phyloP scores from a whole-genome alignment of 2,797 vertebrate species.

The Eulemur coronatus region DNA sequence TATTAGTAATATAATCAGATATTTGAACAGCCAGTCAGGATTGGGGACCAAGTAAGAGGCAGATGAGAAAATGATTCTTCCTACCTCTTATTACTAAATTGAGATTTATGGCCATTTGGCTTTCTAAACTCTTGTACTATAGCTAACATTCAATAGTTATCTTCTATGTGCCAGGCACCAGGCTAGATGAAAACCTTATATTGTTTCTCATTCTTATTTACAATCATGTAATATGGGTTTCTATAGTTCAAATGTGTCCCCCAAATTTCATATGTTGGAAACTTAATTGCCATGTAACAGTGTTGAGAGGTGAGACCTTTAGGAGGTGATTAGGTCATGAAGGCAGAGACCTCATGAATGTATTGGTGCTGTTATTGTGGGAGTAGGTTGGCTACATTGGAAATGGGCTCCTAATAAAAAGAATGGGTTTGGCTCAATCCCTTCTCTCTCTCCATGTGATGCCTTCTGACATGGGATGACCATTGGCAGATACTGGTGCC shows the following conservation, averaged over 20 bases:
- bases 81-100: background rate
- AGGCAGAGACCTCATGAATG: background rate
- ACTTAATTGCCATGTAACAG: background rate
- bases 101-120: background rate
- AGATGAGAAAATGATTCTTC: background rate
- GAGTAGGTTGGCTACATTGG: background rate
- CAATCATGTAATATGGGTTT: background rate
- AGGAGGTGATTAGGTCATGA: background rate
- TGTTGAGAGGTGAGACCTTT: background rate
- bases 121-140: background rate
- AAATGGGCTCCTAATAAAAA: background rate
- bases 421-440: background rate
- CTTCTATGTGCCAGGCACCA: background rate
- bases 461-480: background rate
- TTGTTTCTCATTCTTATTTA: background rate
- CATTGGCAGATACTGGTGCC: background rate
- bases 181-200: background rate
- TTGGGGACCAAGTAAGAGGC: background rate
- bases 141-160: background rate
- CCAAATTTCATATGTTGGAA: background rate
- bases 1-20: background rate
- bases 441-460: background rate
- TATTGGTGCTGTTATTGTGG: background rate
- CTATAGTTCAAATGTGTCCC: background rate
- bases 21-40: background rate